phyloP scores from a whole-genome alignment of 2,888 invertebrate species.

The Miltochrista miniata region DNA sequence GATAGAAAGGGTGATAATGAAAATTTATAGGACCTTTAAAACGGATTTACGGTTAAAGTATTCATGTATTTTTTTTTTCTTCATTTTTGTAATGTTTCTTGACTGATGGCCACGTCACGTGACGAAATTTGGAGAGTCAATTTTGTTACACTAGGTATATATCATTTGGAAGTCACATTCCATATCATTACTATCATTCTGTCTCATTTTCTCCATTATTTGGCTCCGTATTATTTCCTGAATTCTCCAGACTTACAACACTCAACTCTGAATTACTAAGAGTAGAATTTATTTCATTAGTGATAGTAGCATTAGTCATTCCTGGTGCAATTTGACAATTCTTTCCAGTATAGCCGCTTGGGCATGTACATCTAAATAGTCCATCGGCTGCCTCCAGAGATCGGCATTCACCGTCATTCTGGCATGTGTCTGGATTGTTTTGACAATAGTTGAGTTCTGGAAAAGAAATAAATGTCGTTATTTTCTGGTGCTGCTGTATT shows the following conservation, averaged over 20 bases:
- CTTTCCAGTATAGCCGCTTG: constrained; percentile 89
- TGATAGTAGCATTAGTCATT: constrained; percentile 41
- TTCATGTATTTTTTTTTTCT: too few relatives aligned
- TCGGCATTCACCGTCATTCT: constrained; percentile 92
- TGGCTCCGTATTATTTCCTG: constrained; percentile 39
- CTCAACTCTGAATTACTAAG: constrained; percentile 14
- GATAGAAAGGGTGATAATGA: too few relatives aligned
- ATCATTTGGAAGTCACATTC: background rate
- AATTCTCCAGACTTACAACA: constrained; percentile 8
- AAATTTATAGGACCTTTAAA: too few relatives aligned
- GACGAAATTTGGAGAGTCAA: too few relatives aligned
- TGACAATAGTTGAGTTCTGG: constrained; percentile 88
- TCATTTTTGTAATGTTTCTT: too few relatives aligned
- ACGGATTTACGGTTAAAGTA: too few relatives aligned
- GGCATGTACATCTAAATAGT: constrained; percentile 89
- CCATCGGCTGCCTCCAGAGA: constrained; percentile 91
- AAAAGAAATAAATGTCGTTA: too few relatives aligned
- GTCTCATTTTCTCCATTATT: constrained; percentile 64
- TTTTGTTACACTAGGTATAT: too few relatives aligned
- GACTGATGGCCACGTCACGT: too few relatives aligned
- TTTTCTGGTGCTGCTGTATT: too few relatives aligned
- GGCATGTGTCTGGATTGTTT: constrained; percentile 88
- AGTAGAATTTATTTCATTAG: constrained; percentile 30
- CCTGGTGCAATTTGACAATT: constrained; percentile 86
- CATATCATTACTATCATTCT: constrained; percentile 39